Conservation (phyloP, 2,113 vertebrate species). For the Mus spicilegus region DNA sequence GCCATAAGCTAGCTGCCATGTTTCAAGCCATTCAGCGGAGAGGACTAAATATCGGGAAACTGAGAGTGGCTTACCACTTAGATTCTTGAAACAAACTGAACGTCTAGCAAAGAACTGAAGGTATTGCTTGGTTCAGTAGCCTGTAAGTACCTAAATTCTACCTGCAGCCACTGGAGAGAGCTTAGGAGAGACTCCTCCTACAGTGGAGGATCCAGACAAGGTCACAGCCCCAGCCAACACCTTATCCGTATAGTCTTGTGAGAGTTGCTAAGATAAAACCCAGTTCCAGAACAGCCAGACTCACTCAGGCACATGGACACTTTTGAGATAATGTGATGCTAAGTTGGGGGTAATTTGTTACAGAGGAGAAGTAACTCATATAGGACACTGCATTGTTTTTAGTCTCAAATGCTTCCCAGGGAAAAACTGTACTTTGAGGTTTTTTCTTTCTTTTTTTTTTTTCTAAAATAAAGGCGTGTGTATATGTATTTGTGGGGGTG, state of each 20-base stretch:
- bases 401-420: not conserved
- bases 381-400: not conserved
- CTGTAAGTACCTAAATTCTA: not conserved
- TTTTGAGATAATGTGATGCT: not conserved
- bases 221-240: not conserved
- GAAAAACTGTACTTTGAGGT: not conserved
- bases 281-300: not conserved
- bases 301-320: not conserved
- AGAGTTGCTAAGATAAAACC: not conserved
- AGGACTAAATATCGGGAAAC: not conserved
- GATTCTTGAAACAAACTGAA: not conserved
- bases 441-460: not conserved
- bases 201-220: not conserved
- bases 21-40: too few relatives aligned
- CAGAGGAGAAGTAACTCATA: not conserved
- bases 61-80: not conserved
- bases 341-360: not conserved
- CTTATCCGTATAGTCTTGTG: not conserved
- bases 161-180: not conserved
- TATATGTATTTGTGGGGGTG: not conserved
- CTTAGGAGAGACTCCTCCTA: not conserved
- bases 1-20: not conserved
- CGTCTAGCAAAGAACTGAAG: not conserved
- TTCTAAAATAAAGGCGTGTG: too few relatives aligned
- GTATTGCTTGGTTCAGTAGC: not conserved